Percentiles rank a stretch among this genome's conserved stretches.
Evolutionary conservation across 2,797 vertebrate species (phyloP).

Genomic region (Sebastes hubbsi): DNA sequence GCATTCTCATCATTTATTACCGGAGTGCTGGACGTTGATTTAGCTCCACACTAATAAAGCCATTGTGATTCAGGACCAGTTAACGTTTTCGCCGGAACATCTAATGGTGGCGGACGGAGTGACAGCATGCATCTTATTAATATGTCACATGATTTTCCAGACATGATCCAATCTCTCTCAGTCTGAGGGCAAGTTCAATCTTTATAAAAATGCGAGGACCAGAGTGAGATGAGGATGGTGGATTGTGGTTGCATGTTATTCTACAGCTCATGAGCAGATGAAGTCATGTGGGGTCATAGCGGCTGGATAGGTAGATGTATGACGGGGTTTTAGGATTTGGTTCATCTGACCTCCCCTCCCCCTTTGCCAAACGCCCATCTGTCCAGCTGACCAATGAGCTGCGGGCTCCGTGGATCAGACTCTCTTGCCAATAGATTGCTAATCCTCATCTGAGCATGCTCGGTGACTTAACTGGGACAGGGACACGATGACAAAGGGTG

Average conservation of each 20-base stretch:
- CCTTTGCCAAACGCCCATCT: constrained; percentile 52
- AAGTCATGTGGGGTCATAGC: constrained; percentile 31
- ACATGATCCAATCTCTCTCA: constrained; percentile 67
- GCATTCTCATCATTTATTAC: constrained; percentile 75
- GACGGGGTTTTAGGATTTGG: constrained; percentile 54
- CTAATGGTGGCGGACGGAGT: constrained; percentile 58
- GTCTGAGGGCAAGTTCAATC: constrained; percentile 39
- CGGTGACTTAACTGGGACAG: constrained; percentile 68
- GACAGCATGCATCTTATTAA: constrained; percentile 67
- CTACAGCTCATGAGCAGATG: constrained; percentile 11
- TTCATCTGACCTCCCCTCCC: constrained; percentile 47
- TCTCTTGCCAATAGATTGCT: constrained; percentile 66
- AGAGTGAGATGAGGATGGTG: background rate
- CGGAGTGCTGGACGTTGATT: constrained; percentile 60
- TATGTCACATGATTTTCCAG: constrained; percentile 72
- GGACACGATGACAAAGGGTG: constrained; percentile 47
- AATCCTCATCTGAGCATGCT: constrained; percentile 76
- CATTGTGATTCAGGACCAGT: constrained; percentile 72
- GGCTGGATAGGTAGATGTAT: constrained; percentile 30
- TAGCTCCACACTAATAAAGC: constrained; percentile 65
- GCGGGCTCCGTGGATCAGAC: constrained; percentile 62
- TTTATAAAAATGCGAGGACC: constrained; percentile 28
- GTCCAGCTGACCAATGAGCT: constrained; percentile 68
- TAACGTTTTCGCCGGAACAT: constrained; percentile 53
- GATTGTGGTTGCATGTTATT: background rate